Evolutionary conservation across 2,888 invertebrate genomes (phyloP).

Genomic region (Spodoptera exigua): DNA sequence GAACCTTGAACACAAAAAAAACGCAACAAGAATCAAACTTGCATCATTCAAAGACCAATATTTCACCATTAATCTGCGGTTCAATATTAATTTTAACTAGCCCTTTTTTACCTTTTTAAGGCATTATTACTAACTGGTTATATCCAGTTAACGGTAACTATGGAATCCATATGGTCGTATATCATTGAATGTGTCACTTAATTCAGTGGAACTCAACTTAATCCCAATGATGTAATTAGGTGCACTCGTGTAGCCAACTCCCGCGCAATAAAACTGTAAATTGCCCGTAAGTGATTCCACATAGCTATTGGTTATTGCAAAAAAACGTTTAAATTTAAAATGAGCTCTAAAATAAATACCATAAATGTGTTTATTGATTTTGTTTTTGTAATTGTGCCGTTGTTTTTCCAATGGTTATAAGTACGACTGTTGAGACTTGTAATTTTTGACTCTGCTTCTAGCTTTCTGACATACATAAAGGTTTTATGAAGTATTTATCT

Average conservation of each 20-base stretch:
- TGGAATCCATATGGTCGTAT: slow-evolving; percentile 34
- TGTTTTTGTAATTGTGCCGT: no score
- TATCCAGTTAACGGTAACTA: slow-evolving; percentile 1
- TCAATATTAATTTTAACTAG: slow-evolving; percentile 23
- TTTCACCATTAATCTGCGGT: slow-evolving; percentile 35
- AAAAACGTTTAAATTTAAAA: no score
- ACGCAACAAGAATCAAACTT: slow-evolving; percentile 21
- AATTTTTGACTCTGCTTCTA: no score
- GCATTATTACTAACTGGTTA: slow-evolving; percentile 37
- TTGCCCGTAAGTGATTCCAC: no score
- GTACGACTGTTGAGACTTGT: no score
- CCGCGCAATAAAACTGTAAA: slow-evolving; percentile 8
- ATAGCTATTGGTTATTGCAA: no score
- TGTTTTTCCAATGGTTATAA: no score
- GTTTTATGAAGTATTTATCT: no score
- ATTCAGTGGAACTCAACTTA: slow-evolving; percentile 36
- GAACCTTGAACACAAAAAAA: slow-evolving; percentile 4
- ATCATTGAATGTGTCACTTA: slow-evolving; percentile 51
- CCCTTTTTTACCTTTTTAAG: slow-evolving; percentile 35
- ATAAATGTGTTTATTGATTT: no score
- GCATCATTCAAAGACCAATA: slow-evolving; percentile 24
- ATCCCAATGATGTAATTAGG: slow-evolving; percentile 27
- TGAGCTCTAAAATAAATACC: no score
- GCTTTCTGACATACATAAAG: no score
- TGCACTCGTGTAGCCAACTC: not conserved